Conservation (phyloP, 2,113 vertebrate species). For the Toxostoma redivivum region DNA sequence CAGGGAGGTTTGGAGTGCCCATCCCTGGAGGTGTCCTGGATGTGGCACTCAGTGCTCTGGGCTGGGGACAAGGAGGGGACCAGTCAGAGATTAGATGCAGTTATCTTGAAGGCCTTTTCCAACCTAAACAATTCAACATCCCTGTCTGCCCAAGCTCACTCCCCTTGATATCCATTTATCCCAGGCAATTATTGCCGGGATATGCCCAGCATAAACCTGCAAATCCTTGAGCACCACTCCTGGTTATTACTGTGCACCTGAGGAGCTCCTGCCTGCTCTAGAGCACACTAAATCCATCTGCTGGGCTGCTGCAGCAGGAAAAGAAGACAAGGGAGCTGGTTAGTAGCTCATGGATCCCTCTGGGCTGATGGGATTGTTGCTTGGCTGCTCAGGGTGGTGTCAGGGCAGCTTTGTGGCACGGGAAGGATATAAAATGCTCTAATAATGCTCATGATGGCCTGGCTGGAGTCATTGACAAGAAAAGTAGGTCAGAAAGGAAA, state of each 20-base stretch:
- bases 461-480: neutral
- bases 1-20: neutral
- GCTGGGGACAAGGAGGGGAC: neutral
- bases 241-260: neutral
- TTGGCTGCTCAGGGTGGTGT: neutral
- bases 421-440: neutral
- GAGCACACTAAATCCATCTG: neutral
- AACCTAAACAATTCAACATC: neutral
- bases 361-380: neutral
- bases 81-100: neutral
- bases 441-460: neutral
- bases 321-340: neutral
- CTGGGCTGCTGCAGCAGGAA: neutral
- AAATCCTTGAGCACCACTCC: neutral
- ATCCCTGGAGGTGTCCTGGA: neutral
- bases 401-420: neutral
- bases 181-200: neutral
- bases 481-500: constrained; percentile 60
- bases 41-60: neutral
- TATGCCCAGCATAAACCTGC: neutral
- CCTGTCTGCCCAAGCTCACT: neutral
- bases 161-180: neutral
- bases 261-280: neutral
- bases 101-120: neutral
- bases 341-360: neutral